phyloP scores from a whole-genome alignment of 2,888 invertebrate species.

The Thereva nobilitata region DNA sequence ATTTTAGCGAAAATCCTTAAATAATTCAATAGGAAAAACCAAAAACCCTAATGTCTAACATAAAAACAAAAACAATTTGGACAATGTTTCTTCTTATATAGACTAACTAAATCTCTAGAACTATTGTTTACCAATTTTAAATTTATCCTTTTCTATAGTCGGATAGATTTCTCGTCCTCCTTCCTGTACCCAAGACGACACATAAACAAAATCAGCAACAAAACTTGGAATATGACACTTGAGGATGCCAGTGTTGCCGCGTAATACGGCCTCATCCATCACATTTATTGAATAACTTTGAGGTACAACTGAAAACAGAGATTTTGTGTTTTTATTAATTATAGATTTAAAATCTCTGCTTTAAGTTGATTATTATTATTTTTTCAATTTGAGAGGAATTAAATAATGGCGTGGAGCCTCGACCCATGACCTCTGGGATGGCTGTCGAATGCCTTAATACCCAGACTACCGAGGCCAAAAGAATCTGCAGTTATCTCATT shows the following conservation, averaged over 20 bases:
- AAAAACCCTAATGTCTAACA: neutral
- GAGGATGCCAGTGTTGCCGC: constrained; percentile 87
- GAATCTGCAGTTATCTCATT: too few species aligned
- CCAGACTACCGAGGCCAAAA: too few species aligned
- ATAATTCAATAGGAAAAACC: constrained; percentile 1
- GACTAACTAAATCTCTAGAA: constrained; percentile 36
- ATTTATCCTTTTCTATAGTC: constrained; percentile 50
- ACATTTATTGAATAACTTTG: constrained; percentile 89
- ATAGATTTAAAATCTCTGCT: too few species aligned
- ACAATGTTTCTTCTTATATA: too few species aligned
- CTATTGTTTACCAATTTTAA: constrained; percentile 58
- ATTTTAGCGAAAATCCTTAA: neutral
- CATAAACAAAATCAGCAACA: constrained; percentile 86
- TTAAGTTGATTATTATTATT: too few species aligned
- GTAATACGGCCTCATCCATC: constrained; percentile 89
- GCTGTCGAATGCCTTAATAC: too few species aligned
- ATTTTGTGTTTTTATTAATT: too few species aligned
- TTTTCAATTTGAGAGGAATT: too few species aligned
- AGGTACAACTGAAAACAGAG: constrained; percentile 77
- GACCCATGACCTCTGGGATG: too few species aligned
- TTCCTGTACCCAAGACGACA: constrained; percentile 84
- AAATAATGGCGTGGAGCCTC: too few species aligned
- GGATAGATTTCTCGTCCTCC: constrained; percentile 68
- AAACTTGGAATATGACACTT: constrained; percentile 94
- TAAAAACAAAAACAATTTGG: neutral